Base-by-base conservation (phyloP, 2,797 vertebrate species). In the Argya squamiceps region DNA sequence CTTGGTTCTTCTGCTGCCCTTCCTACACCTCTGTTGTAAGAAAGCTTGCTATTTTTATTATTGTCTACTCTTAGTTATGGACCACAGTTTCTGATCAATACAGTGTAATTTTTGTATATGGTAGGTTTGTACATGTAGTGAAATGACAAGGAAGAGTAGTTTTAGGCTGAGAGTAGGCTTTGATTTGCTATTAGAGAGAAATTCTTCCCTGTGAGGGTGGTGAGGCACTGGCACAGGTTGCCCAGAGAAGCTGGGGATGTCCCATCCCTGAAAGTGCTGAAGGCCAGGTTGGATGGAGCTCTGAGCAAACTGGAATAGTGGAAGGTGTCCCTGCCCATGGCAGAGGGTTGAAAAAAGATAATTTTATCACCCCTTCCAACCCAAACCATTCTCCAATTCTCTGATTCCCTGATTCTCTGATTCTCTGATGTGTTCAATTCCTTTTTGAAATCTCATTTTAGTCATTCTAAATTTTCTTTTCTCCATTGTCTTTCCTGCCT, bases 161-260 rank as follows among this genome's bases (percentile, higher is more conserved):
- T 50, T 5, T 36, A 67, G 43, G 32, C 14, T 30, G 17, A 49
- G 36, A 32, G 0, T 7, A 22, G 27, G 27, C 6, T 36, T 67
- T 27, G 37, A 27, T 58, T 36, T 36, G 52, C 2, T 36, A 1
- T 44, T 13, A 23, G 37, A 15, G 32, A 43, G 10, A 58, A 67
- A 44, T 37, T 84, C 37, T 19, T 59, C 20, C 12, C 32, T 32
- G 1, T 15, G 44, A 50, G 11, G 2, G 2, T 23, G 27, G 6
- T 36, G 32, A 37, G 30, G 26, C 11, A 24, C 10, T 30, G 27
- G 12, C 5, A 43, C 15, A 36, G 0, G 3, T 12, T 43, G 1
- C 9, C 15, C 37, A 59, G 18, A 75, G 37, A 84, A 59, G 5
- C 5, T 59, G 44, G 5, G 27, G 3, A 1, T 56, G 20, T 4